These are phyloP conservation scores for Malurus leucopterus DNA, from an alignment of 2,797 vertebrate genomes.

Conservation along the genomic window DNA sequence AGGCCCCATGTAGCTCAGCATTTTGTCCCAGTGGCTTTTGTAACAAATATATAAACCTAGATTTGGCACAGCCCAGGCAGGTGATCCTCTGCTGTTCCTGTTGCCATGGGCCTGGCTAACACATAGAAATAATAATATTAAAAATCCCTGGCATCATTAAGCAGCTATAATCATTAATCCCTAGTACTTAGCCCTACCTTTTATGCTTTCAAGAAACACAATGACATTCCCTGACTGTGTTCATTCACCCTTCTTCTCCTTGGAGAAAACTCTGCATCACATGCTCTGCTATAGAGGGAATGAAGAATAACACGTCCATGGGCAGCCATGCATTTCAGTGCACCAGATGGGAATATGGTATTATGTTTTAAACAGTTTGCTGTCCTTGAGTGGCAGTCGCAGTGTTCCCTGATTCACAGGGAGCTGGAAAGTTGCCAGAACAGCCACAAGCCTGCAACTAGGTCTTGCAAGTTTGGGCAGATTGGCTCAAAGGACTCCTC, in stretches of 20 bases:
- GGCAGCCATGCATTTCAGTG: slow-evolving; percentile 22
- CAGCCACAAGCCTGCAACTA: not conserved
- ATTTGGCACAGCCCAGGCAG: not conserved
- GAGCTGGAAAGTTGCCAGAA: not conserved
- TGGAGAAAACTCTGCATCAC: not conserved
- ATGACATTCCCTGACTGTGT: not conserved
- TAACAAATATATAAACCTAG: not conserved
- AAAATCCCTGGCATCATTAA: slow-evolving; percentile 3
- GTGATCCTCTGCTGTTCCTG: not conserved
- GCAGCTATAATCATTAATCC: not conserved
- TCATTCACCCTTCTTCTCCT: not conserved
- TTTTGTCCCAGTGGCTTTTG: not conserved
- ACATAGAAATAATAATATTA: not conserved
- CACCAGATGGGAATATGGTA: slow-evolving; percentile 35
- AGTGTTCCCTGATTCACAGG: slow-evolving; percentile 11
- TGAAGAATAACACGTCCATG: not conserved
- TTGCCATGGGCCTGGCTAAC: not conserved
- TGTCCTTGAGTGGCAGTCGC: slow-evolving; percentile 43
- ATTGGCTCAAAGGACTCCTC: not conserved
- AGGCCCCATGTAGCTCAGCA: fast-evolving
- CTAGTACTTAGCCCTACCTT: not conserved
- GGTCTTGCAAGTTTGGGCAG: not conserved
- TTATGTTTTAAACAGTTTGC: slow-evolving; percentile 23
- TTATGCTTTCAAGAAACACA: not conserved
- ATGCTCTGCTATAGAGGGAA: not conserved